phyloP scores from a whole-genome alignment of 1,140 invertebrate genomes.

The Wasmannia auropunctata region DNA sequence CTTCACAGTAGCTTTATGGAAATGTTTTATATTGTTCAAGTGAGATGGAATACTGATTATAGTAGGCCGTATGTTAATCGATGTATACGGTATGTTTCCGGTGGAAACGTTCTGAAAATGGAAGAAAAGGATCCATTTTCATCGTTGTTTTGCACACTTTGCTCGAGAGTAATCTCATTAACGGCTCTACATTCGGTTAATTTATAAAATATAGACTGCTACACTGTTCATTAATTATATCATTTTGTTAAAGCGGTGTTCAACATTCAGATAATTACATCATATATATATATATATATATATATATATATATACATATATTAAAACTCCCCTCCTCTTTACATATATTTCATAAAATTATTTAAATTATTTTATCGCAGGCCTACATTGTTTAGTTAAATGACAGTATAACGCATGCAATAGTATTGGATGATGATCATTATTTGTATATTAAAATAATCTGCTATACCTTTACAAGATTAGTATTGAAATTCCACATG shows the following conservation, averaged over 20 bases:
- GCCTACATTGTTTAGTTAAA: constrained; percentile 49
- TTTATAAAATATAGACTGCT: background rate
- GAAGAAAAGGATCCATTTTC: background rate
- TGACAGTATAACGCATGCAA: constrained; percentile 14
- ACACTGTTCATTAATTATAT: constrained; percentile 10
- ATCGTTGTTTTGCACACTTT: constrained; percentile 15
- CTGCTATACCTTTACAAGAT: constrained; percentile 70
- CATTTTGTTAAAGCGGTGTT: constrained; percentile 8
- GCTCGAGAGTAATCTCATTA: constrained; percentile 17
- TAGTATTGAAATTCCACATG: constrained; percentile 67
- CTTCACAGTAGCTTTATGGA: constrained; percentile 62
- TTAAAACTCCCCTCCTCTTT: no score
- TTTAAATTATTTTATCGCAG: constrained; percentile 31
- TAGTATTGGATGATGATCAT: constrained; percentile 12
- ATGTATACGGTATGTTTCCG: constrained; percentile 15
- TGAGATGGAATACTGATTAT: constrained; percentile 49
- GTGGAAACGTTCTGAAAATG: background rate
- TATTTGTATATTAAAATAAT: constrained; percentile 63
- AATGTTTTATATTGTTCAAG: constrained; percentile 59
- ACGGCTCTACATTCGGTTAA: constrained; percentile 62
- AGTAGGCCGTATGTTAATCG: background rate
- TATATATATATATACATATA: no score
- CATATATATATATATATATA: background rate
- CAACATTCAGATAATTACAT: constrained; percentile 14
- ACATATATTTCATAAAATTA: background rate